Evolutionary conservation across 2,797 vertebrate genomes (phyloP), one percentile per base, ranked within the genome.

Genomic region (Gallirallus australis): DNA sequence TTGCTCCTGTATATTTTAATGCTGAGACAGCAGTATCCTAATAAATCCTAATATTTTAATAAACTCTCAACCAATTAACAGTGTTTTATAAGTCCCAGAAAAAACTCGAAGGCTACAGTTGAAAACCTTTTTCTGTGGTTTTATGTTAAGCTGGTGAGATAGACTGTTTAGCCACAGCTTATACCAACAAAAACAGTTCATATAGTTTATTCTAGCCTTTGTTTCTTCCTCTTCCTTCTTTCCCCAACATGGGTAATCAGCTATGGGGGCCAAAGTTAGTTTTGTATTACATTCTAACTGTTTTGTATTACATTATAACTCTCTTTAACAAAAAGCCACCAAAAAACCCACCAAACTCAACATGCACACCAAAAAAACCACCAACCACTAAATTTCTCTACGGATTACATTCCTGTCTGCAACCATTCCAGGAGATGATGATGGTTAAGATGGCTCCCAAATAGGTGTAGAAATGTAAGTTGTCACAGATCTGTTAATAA

Each of bases 211-310:
- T 85, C 9, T 82, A 12, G 11, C 11, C 31, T 78, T 70, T 63
- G 11, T 76, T 91, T 70, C 13, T 89, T 82, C 27, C 7, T 89
- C 24, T 82, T 83, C 33, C 15, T 70, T 82, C 21, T 60, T 87
- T 85, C 30, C 28, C 27, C 21, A 30, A 13, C 35, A 59, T 35
- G 21, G 17, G 7, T 72, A 25, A 65, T 69, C 27, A 54, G 11
- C 25, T 68, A 1, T 5, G 39, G 40, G 14, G 11, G 30, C 4
- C 69, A 73, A 92, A 92, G 16, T 19, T 54, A 45, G 19, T 86
- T 93, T 86, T 76, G 9, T 86, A 17, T 69, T 86, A 47, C 5
- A 6, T 72, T 65, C 5, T 45, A 50, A 60, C 6, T 75, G 37
- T 84, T 93, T 86, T 76, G 9, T 86, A 15, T 69, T 86, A 47